Conservation (phyloP, 2,888 invertebrate genomes). For the Amphipyra berbera region DNA sequence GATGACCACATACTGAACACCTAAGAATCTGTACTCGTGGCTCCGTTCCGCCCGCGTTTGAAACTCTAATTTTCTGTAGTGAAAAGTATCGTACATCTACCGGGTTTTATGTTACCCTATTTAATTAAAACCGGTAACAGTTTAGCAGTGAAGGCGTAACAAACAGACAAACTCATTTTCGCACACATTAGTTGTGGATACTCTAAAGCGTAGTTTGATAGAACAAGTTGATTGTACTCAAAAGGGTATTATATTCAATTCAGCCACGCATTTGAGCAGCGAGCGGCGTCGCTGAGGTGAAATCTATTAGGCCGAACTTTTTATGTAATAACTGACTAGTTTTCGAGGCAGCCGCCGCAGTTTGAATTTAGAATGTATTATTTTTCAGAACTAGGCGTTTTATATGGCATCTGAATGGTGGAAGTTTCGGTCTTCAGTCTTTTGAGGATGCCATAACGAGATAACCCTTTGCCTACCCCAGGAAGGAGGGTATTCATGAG, state of each 20-base stretch:
- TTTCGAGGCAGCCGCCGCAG: slow-evolving; percentile 2
- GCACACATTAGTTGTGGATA: slow-evolving; percentile 3
- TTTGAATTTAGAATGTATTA: slow-evolving; percentile 29
- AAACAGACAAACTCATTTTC: neutral
- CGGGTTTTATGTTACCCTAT: no score
- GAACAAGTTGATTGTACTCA: slow-evolving; percentile 14
- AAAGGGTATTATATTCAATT: slow-evolving; percentile 18
- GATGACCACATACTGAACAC: no score
- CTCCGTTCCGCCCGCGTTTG: no score
- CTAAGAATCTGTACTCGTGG: no score
- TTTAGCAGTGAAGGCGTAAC: slow-evolving; percentile 3
- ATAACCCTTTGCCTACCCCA: no score
- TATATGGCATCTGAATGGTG: slow-evolving; percentile 9
- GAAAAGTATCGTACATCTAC: neutral
- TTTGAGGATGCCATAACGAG: no score
- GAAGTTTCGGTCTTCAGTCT: slow-evolving; percentile 14
- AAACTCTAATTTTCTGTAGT: no score
- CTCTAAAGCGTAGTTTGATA: slow-evolving; percentile 10
- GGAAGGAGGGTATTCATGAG: no score
- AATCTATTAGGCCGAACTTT: slow-evolving; percentile 42
- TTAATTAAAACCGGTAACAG: neutral
- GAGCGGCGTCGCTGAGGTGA: slow-evolving; percentile 22
- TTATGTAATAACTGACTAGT: slow-evolving; percentile 23
- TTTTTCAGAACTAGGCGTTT: neutral
- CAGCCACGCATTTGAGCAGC: slow-evolving; percentile 5